Percentiles rank a stretch among this genome's conserved stretches.
Conservation (phyloP, 92 coral and sea anemone genomes). For the Palythoa grandis region DNA sequence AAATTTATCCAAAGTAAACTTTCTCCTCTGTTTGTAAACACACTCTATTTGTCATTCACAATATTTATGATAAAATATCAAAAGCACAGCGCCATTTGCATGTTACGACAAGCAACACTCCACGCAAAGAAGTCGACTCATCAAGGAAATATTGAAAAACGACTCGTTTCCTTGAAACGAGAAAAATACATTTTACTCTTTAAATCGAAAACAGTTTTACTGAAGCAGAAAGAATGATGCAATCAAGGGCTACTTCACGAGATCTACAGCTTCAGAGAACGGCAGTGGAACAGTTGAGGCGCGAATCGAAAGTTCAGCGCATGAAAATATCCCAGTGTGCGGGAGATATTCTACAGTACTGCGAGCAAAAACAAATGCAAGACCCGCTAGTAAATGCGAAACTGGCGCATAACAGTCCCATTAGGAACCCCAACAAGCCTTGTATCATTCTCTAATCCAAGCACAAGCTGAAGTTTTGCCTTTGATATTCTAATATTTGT, state of each 20-base stretch:
- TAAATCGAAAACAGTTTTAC: background rate
- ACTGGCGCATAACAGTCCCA: conserved; percentile 73
- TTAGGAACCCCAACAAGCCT: conserved; percentile 57
- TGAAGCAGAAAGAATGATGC: conserved; percentile 17
- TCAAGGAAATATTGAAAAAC: background rate
- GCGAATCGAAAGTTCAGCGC: conserved; percentile 73
- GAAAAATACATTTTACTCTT: background rate
- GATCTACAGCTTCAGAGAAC: conserved; percentile 78
- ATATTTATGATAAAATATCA: conserved; percentile 3
- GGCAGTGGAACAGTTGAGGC: conserved; percentile 80
- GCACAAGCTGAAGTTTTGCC: conserved; percentile 8
- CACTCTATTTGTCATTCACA: background rate
- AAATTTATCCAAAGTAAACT: conserved; percentile 28
- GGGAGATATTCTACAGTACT: conserved; percentile 72
- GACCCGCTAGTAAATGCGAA: conserved; percentile 77
- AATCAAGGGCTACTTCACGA: conserved; percentile 29
- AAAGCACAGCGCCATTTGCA: conserved; percentile 19
- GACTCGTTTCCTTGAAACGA: background rate
- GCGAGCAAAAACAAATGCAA: conserved; percentile 72
- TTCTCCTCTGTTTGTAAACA: conserved; percentile 39
- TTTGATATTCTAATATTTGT: conserved; percentile 26
- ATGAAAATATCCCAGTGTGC: conserved; percentile 81
- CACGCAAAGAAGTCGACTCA: conserved; percentile 3
- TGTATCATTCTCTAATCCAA: conserved; percentile 52
- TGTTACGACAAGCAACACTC: background rate